These are phyloP conservation scores for Bombus affinis DNA, from an alignment of 1,140 invertebrate species.

Conservation along the genomic window DNA sequence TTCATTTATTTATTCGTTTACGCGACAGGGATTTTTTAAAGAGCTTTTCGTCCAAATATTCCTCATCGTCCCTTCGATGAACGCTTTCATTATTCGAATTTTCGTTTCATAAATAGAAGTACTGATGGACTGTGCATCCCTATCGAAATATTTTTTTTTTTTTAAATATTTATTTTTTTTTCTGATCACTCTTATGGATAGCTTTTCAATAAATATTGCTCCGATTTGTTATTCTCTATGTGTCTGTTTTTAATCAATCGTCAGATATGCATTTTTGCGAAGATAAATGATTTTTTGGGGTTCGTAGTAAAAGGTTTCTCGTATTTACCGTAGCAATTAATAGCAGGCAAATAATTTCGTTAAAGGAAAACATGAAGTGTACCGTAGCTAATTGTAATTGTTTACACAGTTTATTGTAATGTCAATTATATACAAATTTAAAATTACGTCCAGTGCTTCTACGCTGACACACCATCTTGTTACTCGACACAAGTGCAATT, in stretches of 20 bases:
- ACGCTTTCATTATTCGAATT: neutral
- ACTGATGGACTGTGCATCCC: neutral
- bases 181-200: constrained; percentile 14
- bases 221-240: neutral
- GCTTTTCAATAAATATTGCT: neutral
- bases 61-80: neutral
- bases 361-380: neutral
- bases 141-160: neutral
- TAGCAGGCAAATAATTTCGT: neutral
- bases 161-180: constrained; percentile 28
- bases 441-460: constrained; percentile 73
- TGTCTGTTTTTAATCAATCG: neutral
- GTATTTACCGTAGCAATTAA: neutral
- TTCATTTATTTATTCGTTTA: neutral
- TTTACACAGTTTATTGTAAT: constrained; percentile 78
- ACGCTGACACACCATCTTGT: constrained; percentile 51
- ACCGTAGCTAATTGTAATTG: constrained; percentile 29
- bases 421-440: constrained; percentile 81
- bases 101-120: neutral
- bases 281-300: neutral
- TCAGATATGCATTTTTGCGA: neutral
- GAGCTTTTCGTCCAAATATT: neutral
- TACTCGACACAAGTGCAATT: constrained; percentile 57
- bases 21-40: neutral
- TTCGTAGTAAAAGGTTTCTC: neutral